Conservation (phyloP, 2,888 invertebrate genomes). For the Poecilus cupreus region DNA sequence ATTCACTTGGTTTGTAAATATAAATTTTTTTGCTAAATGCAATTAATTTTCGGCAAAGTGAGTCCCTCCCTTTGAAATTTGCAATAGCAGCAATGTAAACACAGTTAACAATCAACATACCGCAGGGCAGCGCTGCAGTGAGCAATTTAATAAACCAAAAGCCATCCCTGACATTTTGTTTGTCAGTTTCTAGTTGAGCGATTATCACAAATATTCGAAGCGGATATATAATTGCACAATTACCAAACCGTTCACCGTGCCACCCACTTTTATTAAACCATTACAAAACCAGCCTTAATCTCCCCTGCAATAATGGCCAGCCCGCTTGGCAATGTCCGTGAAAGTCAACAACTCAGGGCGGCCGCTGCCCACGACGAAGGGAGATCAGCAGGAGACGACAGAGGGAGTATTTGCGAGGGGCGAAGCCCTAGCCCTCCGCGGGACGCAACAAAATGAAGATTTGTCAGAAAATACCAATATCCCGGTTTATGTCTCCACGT, state of each 20-base stretch:
- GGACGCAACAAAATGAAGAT: slow-evolving; percentile 57
- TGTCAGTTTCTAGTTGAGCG: slow-evolving; percentile 31
- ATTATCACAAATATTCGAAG: slow-evolving; percentile 12
- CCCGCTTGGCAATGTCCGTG: not conserved
- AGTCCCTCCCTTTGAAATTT: not conserved
- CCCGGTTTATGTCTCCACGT: slow-evolving; percentile 49
- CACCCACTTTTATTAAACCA: slow-evolving; percentile 35
- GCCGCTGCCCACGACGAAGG: slow-evolving; percentile 3
- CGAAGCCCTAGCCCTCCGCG: not conserved
- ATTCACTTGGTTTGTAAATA: no score
- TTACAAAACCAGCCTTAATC: slow-evolving; percentile 1
- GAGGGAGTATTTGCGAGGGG: slow-evolving; percentile 4
- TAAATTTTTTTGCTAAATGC: no score
- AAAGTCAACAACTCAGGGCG: slow-evolving; percentile 17
- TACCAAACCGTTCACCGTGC: slow-evolving; percentile 3
- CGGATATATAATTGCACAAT: slow-evolving; percentile 46
- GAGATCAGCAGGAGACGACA: slow-evolving; percentile 7
- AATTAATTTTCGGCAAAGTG: not conserved
- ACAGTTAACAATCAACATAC: not conserved
- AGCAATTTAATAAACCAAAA: slow-evolving; percentile 41
- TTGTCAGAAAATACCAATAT: slow-evolving; percentile 60
- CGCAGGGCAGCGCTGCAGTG: not conserved
- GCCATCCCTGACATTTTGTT: slow-evolving; percentile 47
- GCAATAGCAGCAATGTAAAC: not conserved
- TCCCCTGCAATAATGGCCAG: not conserved